These are phyloP conservation scores for Chrysogorgia sp. DNA, from an alignment of 92 coral and sea anemone genomes.

Conservation along the genomic window DNA sequence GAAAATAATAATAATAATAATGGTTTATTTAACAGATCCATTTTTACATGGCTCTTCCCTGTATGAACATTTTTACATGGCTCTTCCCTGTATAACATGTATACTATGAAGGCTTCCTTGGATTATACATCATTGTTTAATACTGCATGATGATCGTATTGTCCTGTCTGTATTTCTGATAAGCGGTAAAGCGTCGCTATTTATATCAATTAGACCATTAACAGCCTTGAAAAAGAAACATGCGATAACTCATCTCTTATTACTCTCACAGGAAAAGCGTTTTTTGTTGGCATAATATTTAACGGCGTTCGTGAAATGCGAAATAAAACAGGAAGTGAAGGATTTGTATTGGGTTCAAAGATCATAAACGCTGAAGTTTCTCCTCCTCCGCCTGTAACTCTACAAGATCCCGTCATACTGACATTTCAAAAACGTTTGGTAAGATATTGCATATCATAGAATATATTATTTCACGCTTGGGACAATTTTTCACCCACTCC, in stretches of 20 bases:
- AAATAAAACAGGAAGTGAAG: slow-evolving; percentile 9
- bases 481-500: too few species aligned
- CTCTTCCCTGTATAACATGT: too few species aligned
- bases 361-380: slow-evolving; percentile 5
- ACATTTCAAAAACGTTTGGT: slow-evolving; percentile 23
- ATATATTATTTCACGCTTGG: neutral
- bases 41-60: too few species aligned
- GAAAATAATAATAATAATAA: too few species aligned
- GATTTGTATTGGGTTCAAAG: slow-evolving; percentile 5
- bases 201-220: neutral
- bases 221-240: neutral
- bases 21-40: too few species aligned
- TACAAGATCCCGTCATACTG: slow-evolving; percentile 16
- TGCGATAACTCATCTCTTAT: neutral
- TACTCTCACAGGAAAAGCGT: slow-evolving; percentile 3
- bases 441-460: neutral
- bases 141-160: too few species aligned
- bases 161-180: too few species aligned
- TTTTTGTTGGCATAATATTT: slow-evolving; percentile 39
- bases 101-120: too few species aligned
- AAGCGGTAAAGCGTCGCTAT: too few species aligned
- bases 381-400: slow-evolving; percentile 1
- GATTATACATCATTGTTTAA: too few species aligned
- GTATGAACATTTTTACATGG: too few species aligned
- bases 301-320: slow-evolving; percentile 23